Evolutionary conservation across 2,113 vertebrate genomes (phyloP).

Genomic region (Thomomys bottae): DNA sequence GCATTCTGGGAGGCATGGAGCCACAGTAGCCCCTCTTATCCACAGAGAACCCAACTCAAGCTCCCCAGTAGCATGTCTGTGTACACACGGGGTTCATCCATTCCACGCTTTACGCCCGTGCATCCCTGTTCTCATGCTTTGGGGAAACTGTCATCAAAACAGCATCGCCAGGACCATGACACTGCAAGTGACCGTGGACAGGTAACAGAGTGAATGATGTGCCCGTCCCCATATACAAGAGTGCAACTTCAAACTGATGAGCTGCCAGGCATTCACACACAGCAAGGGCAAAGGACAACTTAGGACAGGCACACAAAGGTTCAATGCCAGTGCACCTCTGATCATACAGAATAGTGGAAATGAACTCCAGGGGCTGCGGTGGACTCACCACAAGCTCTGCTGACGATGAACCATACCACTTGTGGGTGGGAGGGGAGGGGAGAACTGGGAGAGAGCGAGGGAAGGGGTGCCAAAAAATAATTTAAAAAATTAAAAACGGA

Average conservation of each 20-base stretch:
- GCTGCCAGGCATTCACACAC: background rate
- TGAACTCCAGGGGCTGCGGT: no score
- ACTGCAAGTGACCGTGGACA: background rate
- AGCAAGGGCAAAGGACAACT: no score
- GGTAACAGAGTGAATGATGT: background rate
- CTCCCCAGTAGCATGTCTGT: background rate
- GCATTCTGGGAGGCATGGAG: background rate
- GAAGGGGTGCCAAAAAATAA: no score
- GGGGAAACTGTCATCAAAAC: background rate
- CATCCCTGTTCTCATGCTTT: no score
- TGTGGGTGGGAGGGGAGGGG: no score
- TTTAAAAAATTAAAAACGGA: background rate
- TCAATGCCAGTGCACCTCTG: no score
- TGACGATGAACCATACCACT: no score
- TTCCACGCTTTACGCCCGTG: background rate
- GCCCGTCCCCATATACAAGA: background rate
- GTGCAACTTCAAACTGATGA: background rate
- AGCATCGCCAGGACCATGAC: background rate
- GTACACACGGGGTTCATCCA: accelerated
- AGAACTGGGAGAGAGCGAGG: no score
- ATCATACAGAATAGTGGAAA: no score
- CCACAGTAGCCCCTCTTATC: background rate
- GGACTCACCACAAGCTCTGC: no score
- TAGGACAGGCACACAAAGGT: no score
- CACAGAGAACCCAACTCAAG: background rate